Evolutionary conservation across 2,113 vertebrate genomes (phyloP), one percentile per base, ranked within the genome.

Genomic region (Eira barbara): DNA sequence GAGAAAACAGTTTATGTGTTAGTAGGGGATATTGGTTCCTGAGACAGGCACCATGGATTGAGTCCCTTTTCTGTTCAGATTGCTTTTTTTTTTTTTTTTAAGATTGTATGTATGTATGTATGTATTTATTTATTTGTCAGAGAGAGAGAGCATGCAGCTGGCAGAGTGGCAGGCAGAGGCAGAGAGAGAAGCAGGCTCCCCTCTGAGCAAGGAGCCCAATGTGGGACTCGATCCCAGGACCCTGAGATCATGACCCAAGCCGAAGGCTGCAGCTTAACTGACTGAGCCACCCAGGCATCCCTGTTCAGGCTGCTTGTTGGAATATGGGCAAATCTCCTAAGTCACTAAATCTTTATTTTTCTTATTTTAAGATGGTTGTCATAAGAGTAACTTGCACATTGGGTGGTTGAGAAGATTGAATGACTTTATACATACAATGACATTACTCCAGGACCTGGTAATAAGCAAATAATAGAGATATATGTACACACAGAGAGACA

Each of bases 391-490:
- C 17, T 71, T 74, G 3, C 67, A 10, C 6, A 39, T 18, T 63
- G 5, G 6, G 1, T 67, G 69, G 2, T 59, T 55, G 27, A 47
- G 31, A 69, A 69, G 5, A 86, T 91, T 55, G 73, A 91, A 76
- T 78, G 14, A 63, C 52, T 61, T 31, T 82, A 92, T 78, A 36
- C n/a, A 63, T 55, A 14, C 2, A 39, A 34, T 85, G 18, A 10
- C 1, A 27, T 97, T 63, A 88, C 14, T 21, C 17, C 29, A 89
- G 31, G n/a, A 71, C 10, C 27, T 23, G 3, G 20, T 67, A 93
- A 93, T 91, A 93, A 93, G n/a, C 14, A 94, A 84, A 94, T 92
- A n/a, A 84, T 11, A n/a, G 49, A 47, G 13, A 42, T 27, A 73
- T 42, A 25, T 73, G 20, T 21, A 21, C 8, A 21, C 18, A 69